Percentiles rank a stretch among this genome's conserved stretches.
phyloP scores from a whole-genome alignment of 2,888 invertebrate species.

The Drosophila aldrichi region DNA sequence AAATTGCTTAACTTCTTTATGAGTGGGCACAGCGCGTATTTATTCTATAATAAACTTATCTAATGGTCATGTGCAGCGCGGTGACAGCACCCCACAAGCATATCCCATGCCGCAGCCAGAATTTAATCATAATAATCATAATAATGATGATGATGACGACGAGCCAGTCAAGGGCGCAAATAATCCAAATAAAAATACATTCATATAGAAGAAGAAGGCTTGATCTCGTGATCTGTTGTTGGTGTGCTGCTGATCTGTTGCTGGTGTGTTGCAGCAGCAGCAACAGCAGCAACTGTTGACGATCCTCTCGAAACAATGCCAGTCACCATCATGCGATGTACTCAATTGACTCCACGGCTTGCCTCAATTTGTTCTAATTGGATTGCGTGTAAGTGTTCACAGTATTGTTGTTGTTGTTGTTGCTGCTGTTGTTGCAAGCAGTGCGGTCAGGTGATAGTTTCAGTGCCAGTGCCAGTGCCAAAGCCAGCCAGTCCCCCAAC shows the following conservation, averaged over 20 bases:
- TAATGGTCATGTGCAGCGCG: constrained; percentile 65
- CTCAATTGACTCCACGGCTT: constrained; percentile 47
- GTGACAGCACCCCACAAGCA: constrained; percentile 30
- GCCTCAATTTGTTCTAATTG: constrained; percentile 60
- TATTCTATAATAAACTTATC: constrained; percentile 69
- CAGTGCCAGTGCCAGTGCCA: constrained; percentile 44
- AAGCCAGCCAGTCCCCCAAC: constrained; percentile 20
- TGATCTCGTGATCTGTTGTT: constrained; percentile 36
- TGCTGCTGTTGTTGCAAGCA: constrained; percentile 7
- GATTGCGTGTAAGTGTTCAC: constrained; percentile 61
- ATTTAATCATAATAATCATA: neutral
- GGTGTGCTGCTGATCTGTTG: neutral
- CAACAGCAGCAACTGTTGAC: neutral
- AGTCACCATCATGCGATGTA: constrained; percentile 43
- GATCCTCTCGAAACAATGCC: constrained; percentile 41
- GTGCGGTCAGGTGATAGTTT: constrained; percentile 42
- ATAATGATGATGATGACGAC: constrained; percentile 1
- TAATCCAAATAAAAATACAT: neutral
- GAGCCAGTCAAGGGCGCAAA: constrained; percentile 34
- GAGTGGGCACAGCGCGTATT: constrained; percentile 33
- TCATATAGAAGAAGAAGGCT: constrained; percentile 11
- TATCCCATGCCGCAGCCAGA: neutral
- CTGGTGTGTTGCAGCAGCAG: neutral
- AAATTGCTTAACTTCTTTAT: constrained; percentile 78
- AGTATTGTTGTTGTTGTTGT: constrained; percentile 17